A percentile compares a stretch with the other conserved stretches of the same genome.
Conservation (phyloP, 2,888 invertebrate genomes). For the Nysson spinosus region DNA sequence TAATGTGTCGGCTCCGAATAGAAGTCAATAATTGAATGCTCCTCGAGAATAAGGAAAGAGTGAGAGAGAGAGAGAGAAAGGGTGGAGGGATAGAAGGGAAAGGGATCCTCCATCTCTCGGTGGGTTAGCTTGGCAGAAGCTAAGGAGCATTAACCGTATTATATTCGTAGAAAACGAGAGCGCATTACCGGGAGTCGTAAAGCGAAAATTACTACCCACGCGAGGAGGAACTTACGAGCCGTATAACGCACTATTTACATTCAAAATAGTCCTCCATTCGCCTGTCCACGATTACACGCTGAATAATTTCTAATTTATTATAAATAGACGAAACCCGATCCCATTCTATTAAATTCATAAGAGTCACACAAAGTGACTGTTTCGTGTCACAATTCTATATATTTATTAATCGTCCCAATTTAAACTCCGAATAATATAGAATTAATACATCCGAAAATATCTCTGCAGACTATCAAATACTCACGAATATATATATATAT, state of each 20-base stretch:
- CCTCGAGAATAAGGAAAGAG: conserved; percentile 40
- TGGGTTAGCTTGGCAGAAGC: conserved; percentile 31
- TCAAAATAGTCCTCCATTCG: too few relatives aligned
- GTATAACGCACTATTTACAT: background rate
- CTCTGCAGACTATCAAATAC: too few relatives aligned
- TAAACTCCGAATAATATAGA: too few relatives aligned
- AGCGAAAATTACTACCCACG: background rate
- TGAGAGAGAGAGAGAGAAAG: background rate
- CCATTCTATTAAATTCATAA: too few relatives aligned
- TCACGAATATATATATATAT: too few relatives aligned
- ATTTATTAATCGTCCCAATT: too few relatives aligned
- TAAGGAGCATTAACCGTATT: conserved; percentile 36
- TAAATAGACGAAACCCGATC: too few relatives aligned
- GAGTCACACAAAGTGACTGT: too few relatives aligned
- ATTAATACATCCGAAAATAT: too few relatives aligned
- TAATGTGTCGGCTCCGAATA: conserved; percentile 64
- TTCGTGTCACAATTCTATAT: too few relatives aligned
- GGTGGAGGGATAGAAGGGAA: conserved; percentile 10
- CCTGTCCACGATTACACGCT: too few relatives aligned
- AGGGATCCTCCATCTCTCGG: background rate
- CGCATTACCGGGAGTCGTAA: background rate
- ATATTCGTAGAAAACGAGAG: conserved; percentile 7
- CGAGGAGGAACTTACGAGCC: background rate
- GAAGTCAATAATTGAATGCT: conserved; percentile 63
- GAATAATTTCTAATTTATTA: too few relatives aligned